Base-by-base conservation (phyloP, 2,888 invertebrate genomes). In the Drosophila stalkeri region DNA sequence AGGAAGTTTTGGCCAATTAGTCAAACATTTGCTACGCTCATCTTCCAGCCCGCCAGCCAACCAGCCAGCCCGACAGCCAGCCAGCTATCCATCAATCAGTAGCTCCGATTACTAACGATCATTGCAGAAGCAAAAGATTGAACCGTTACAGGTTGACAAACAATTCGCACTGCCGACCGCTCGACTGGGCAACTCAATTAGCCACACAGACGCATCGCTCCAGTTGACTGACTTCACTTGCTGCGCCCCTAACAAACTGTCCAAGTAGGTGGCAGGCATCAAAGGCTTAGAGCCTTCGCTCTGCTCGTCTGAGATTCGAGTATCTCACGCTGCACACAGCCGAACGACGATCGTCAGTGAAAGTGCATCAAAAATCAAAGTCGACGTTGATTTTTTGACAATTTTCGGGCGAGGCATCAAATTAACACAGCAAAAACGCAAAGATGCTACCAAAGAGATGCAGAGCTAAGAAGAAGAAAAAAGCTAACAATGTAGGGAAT, bases 281-380 rank as follows among this genome's bases (percentile, higher is more conserved):
- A 68, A 77, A 70, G 57, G 55, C 63, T 47, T 63, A 64, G 56
- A 39, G 65, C 16, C 49, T 37, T 37, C n/a, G 52, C 23, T 31
- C 27, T 9, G 12, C 23, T 31, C 11, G 23, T 20, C 39, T 23
- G 23, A 33, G 33, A 11, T 7, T 56, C 71, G 64, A 84, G 80
- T 86, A 84, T 86, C 89, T 89, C 85, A 86, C 86, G 87, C 79
- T 86, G 89, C 85, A 89, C 64, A 60, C 81, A 63, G 63, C 61
- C 55, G 20, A 20, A 39, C 43, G 35, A 46, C 64, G 70, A 46
- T 49, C 43, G 43, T 69, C 64, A 85, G 89, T 89, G 87, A 89
- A 89, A 87, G 85, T 87, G 86, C 86, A 89, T 81, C 86, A 81
- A 75, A 85, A 89, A 87, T 87, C 89, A 89, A 85, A 86, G 85